Evolutionary conservation across 2,888 invertebrate genomes (phyloP).

Genomic region (Oscheius sp.): DNA sequence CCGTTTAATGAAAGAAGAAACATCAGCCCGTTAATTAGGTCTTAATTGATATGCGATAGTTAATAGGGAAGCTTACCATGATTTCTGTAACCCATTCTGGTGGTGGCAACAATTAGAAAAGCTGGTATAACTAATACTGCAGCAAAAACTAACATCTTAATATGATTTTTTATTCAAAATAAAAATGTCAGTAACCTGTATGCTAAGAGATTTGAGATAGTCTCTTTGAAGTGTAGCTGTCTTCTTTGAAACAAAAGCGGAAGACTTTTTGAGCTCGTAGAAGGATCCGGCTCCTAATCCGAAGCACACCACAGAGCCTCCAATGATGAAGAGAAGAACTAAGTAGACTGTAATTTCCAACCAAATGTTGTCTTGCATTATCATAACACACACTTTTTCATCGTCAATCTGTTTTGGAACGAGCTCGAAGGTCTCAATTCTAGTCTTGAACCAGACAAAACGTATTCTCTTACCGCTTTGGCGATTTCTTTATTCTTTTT

Average conservation of each 20-base stretch:
- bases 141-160: constrained; percentile 12
- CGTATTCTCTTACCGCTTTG: background rate
- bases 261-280: constrained; percentile 8
- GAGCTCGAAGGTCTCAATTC: constrained; percentile 14
- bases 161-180: background rate
- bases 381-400: background rate
- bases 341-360: background rate
- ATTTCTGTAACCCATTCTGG: constrained; percentile 18
- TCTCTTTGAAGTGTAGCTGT: constrained; percentile 10
- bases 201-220: constrained; percentile 12
- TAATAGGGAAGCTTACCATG: background rate
- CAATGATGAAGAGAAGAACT: constrained; percentile 5
- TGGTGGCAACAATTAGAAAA: background rate
- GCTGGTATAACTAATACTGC: background rate
- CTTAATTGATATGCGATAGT: background rate
- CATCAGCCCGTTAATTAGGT: constrained; percentile 7
- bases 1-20: constrained; percentile 12
- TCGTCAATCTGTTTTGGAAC: background rate
- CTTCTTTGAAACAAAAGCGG: background rate
- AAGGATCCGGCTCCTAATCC: background rate
- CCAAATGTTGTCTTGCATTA: constrained; percentile 1
- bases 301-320: background rate
- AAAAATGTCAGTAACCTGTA: constrained; percentile 11
- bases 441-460: too few relatives aligned
- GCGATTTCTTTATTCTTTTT: constrained; percentile 13